These are phyloP conservation scores for Dioctria linearis DNA, from an alignment of 2,888 invertebrate genomes.

Conservation along the genomic window DNA sequence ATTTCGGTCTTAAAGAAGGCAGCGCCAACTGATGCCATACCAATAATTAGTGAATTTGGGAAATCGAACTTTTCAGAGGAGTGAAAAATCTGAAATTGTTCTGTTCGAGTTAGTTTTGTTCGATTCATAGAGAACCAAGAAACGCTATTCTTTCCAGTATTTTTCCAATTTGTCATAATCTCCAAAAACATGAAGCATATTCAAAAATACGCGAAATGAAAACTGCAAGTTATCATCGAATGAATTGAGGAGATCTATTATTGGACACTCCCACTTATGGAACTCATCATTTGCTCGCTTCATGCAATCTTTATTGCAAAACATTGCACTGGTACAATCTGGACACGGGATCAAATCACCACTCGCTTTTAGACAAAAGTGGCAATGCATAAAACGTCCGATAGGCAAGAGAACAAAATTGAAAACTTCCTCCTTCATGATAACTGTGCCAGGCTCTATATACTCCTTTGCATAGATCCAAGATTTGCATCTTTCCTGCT, in stretches of 20 bases:
- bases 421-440: neutral
- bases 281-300: neutral
- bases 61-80: neutral
- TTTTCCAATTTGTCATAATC: neutral
- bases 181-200: neutral
- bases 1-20: neutral
- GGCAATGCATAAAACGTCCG: neutral
- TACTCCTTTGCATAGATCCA: neutral
- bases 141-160: neutral
- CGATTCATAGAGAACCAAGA: neutral
- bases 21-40: neutral
- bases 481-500: neutral
- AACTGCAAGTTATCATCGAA: neutral
- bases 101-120: neutral
- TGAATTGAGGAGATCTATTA: neutral
- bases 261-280: conserved; percentile 2
- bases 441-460: neutral
- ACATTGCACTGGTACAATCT: neutral
- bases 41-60: neutral
- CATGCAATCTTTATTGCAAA: neutral
- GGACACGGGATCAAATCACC: neutral
- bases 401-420: too few species aligned
- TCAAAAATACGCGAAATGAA: neutral
- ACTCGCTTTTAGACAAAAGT: neutral
- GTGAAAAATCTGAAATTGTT: neutral